Percentiles rank a stretch among this genome's conserved stretches.
Evolutionary conservation across 2,888 invertebrate genomes (phyloP).

Genomic region (Thecocarcelia acutangulata): DNA sequence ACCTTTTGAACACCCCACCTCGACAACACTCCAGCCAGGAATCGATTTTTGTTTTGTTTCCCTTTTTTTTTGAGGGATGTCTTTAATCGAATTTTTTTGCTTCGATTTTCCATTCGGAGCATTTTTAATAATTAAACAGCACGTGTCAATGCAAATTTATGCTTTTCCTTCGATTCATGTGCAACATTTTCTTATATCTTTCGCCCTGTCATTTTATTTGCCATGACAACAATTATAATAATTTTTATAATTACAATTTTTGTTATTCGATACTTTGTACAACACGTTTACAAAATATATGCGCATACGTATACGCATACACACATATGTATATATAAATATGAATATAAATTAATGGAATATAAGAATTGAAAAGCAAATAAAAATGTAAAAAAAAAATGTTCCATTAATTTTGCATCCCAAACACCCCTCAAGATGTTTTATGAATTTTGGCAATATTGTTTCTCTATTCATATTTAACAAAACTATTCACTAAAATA

Average conservation of each 20-base stretch:
- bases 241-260: slow-evolving; percentile 64
- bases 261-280: slow-evolving; percentile 57
- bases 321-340: slow-evolving; percentile 4
- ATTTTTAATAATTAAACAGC: slow-evolving; percentile 60
- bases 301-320: too few species aligned
- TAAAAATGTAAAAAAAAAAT: slow-evolving; percentile 28
- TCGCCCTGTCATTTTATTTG: slow-evolving; percentile 47
- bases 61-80: slow-evolving; percentile 35
- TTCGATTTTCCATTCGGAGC: slow-evolving; percentile 23
- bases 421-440: slow-evolving; percentile 60
- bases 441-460: slow-evolving; percentile 20
- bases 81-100: background rate
- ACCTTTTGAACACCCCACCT: background rate
- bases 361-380: slow-evolving; percentile 3
- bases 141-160: slow-evolving; percentile 65
- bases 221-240: slow-evolving; percentile 66
- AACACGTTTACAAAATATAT: slow-evolving; percentile 40
- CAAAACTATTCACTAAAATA: slow-evolving; percentile 61
- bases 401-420: slow-evolving; percentile 55
- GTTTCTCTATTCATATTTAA: slow-evolving; percentile 27
- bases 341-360: slow-evolving; percentile 50
- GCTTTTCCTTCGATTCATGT: slow-evolving; percentile 15
- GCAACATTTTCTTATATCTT: slow-evolving; percentile 42
- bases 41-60: background rate
- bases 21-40: background rate